Evolutionary conservation across 2,113 vertebrate species (phyloP).

Genomic region (Prochilodus magdalenae): DNA sequence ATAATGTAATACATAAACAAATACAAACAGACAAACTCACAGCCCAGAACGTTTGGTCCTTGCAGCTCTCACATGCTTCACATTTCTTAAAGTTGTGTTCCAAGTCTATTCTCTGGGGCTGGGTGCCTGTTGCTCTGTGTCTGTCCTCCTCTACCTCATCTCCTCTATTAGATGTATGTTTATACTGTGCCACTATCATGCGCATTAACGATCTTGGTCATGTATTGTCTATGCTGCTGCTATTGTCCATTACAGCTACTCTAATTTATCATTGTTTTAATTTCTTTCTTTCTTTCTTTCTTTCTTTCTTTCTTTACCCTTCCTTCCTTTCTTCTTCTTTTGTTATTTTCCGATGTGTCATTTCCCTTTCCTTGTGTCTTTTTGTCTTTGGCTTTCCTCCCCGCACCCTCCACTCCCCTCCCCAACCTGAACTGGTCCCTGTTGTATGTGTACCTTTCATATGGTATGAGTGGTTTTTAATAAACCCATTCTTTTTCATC

Average conservation of each 20-base stretch:
- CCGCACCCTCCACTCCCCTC: conserved; percentile 39
- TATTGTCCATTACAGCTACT: conserved; percentile 51
- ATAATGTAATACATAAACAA: conserved; percentile 21
- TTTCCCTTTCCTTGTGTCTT: conserved; percentile 34
- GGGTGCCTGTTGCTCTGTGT: conserved; percentile 17
- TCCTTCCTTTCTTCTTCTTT: conserved; percentile 46
- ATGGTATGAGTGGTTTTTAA: not conserved
- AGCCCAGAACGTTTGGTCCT: conserved; percentile 15
- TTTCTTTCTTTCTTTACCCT: no score
- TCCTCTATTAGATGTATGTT: conserved; percentile 46
- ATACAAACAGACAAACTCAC: conserved; percentile 26
- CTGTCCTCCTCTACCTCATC: not conserved
- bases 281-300: conserved; percentile 56
- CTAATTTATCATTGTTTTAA: conserved; percentile 47
- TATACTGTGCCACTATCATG: conserved; percentile 19
- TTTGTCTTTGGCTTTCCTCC: conserved; percentile 30
- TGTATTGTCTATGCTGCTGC: conserved; percentile 31
- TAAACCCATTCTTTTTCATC: not conserved
- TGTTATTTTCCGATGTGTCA: conserved; percentile 33
- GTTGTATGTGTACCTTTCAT: conserved; percentile 33
- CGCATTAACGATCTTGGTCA: conserved; percentile 11
- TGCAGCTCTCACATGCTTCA: conserved; percentile 65
- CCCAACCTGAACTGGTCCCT: conserved; percentile 53
- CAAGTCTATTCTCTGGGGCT: not conserved
- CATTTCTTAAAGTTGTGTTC: conserved; percentile 56